Conservation (phyloP, 1,140 invertebrate species). For the Spodoptera frugiperda region DNA sequence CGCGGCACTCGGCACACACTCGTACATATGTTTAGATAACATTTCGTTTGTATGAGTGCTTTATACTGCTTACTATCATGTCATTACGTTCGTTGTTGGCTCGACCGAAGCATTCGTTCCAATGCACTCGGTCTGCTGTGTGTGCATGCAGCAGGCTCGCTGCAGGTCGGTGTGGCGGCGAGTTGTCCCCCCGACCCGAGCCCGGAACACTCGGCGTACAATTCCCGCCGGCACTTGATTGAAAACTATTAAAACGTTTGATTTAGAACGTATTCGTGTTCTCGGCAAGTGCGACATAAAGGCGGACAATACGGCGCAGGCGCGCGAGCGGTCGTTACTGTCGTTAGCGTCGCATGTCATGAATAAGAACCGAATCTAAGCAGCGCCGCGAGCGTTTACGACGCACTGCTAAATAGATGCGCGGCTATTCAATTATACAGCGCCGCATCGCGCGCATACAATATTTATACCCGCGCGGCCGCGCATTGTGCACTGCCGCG, state of each 20-base stretch:
- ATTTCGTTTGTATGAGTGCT: no score
- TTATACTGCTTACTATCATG: no score
- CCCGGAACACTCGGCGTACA: slow-evolving; percentile 1
- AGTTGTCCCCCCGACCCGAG: no score
- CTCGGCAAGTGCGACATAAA: slow-evolving; percentile 15
- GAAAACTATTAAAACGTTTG: slow-evolving; percentile 27
- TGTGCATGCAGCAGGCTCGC: no score
- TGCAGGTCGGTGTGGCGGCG: no score
- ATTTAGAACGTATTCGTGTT: slow-evolving; percentile 2
- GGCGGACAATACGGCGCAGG: neutral
- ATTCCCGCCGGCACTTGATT: slow-evolving; percentile 11
- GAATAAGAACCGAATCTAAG: slow-evolving; percentile 37
- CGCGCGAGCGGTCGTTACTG: neutral
- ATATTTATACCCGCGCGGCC: slow-evolving; percentile 32
- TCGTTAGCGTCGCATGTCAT: slow-evolving; percentile 39
- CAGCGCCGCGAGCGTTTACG: slow-evolving; percentile 16
- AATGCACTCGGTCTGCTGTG: no score
- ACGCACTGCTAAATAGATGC: slow-evolving; percentile 24
- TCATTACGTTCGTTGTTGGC: no score
- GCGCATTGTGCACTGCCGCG: slow-evolving; percentile 4
- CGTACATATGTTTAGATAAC: no score
- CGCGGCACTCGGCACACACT: no score
- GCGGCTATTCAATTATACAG: slow-evolving; percentile 34
- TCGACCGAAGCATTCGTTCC: no score
- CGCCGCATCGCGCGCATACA: slow-evolving; percentile 33